phyloP scores from a whole-genome alignment of 2,797 vertebrate species.

The Premnoplex brunnescens region DNA sequence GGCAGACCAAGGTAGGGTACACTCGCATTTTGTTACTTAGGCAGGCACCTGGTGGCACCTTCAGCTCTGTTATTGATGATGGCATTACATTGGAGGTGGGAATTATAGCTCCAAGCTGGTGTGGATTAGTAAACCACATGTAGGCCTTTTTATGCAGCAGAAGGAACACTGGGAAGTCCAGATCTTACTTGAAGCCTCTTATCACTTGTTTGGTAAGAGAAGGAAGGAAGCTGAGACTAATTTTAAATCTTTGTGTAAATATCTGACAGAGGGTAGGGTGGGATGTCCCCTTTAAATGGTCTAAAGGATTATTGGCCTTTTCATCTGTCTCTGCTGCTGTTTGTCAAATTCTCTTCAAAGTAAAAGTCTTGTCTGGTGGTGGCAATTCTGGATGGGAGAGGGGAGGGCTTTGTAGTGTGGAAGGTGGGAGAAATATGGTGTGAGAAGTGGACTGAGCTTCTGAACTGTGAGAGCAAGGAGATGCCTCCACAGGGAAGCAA shows the following conservation, averaged over 20 bases:
- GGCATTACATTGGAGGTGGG: background rate
- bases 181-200: background rate
- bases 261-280: background rate
- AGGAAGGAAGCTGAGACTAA: background rate
- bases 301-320: accelerated
- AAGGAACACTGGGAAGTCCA: background rate
- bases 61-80: background rate
- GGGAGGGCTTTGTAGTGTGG: accelerated
- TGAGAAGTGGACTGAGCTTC: background rate
- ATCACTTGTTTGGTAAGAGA: background rate
- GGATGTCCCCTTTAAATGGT: background rate
- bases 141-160: background rate
- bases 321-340: background rate
- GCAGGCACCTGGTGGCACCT: background rate
- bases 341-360: background rate
- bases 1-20: conserved; percentile 91
- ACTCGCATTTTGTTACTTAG: accelerated
- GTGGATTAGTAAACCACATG: background rate
- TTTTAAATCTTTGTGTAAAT: background rate
- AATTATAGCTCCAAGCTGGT: background rate
- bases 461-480: background rate
- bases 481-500: background rate
- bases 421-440: background rate
- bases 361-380: background rate
- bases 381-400: background rate